Conservation (phyloP, 2,797 vertebrate species). For the Phoxinus dragarum region DNA sequence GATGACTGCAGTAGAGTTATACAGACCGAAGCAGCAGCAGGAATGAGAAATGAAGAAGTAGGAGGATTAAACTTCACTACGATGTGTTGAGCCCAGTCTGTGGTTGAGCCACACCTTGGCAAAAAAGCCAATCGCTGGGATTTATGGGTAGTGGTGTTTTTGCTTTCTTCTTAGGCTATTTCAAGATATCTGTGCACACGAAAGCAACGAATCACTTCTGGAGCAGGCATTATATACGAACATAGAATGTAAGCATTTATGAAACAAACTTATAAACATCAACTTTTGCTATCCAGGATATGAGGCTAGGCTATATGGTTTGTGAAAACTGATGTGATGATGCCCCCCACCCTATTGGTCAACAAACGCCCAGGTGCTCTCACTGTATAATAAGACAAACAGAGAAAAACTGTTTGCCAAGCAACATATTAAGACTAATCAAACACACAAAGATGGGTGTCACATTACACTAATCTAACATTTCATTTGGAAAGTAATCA, state of each 20-base stretch:
- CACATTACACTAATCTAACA: neutral
- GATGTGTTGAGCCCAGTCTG: neutral
- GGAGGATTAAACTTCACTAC: neutral
- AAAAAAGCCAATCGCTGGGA: neutral
- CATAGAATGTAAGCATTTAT: neutral
- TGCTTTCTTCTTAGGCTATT: neutral
- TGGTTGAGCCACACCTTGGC: neutral
- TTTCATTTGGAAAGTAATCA: neutral
- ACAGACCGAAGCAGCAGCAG: neutral
- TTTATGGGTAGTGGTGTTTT: constrained; percentile 45
- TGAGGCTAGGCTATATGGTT: neutral
- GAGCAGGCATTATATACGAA: neutral
- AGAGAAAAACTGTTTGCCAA: neutral
- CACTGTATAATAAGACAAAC: neutral
- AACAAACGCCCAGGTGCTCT: constrained; percentile 15
- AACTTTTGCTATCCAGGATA: neutral
- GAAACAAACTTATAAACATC: neutral
- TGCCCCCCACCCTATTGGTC: constrained; percentile 16
- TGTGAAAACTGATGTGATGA: neutral
- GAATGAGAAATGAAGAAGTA: neutral
- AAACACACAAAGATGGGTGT: constrained; percentile 6
- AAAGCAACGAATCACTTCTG: neutral
- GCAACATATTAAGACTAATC: constrained; percentile 5
- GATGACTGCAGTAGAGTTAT: neutral
- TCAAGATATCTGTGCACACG: neutral